phyloP scores from a whole-genome alignment of 2,888 invertebrate species.

The Margaritifera margaritifera region DNA sequence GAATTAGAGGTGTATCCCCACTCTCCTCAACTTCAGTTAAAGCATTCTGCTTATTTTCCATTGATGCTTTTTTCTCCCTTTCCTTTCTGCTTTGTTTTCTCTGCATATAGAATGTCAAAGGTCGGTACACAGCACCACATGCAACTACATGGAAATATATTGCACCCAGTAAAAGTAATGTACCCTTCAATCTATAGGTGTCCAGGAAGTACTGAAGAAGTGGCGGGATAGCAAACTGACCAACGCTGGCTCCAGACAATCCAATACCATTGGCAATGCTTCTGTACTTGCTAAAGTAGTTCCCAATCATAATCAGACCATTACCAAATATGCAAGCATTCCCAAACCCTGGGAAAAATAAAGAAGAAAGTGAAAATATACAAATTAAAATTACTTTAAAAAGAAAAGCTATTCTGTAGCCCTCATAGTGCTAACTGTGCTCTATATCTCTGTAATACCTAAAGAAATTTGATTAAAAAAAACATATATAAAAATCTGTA shows the following conservation, averaged over 20 bases:
- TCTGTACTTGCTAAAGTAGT: constrained; percentile 57
- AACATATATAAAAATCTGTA: too few relatives aligned
- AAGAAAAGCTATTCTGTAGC: background rate
- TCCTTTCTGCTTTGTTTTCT: background rate
- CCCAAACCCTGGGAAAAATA: constrained; percentile 51
- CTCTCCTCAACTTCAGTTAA: background rate
- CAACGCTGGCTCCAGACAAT: constrained; percentile 62
- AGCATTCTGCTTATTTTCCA: background rate
- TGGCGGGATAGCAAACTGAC: constrained; percentile 61
- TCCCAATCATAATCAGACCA: constrained; percentile 58
- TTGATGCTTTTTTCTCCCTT: background rate
- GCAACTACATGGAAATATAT: constrained; percentile 53
- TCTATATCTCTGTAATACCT: too few relatives aligned
- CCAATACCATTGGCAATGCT: constrained; percentile 60
- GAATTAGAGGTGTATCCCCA: background rate
- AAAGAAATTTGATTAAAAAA: too few relatives aligned
- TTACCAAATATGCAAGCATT: constrained; percentile 63
- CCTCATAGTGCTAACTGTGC: too few relatives aligned
- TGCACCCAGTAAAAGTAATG: constrained; percentile 45
- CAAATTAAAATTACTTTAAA: background rate
- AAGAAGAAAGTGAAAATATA: background rate
- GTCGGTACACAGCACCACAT: constrained; percentile 54
- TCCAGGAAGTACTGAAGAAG: constrained; percentile 57
- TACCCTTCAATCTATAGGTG: constrained; percentile 47
- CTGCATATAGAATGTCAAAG: constrained; percentile 40